A percentile compares a stretch with the other conserved stretches of the same genome.
Conservation (phyloP, 2,113 vertebrate species). For the Phoenicopterus ruber region DNA sequence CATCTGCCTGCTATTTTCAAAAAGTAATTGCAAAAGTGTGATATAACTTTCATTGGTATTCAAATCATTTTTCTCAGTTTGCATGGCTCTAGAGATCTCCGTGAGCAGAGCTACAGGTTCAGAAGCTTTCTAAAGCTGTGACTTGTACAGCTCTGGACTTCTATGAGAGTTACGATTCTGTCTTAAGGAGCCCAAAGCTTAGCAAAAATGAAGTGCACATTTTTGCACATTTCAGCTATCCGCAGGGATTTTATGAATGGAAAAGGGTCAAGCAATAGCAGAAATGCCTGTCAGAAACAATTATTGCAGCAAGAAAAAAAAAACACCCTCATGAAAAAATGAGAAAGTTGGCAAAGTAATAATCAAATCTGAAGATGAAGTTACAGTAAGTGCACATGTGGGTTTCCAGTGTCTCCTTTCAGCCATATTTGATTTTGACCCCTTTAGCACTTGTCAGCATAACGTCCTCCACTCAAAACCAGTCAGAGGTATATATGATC, state of each 20-base stretch:
- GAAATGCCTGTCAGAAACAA: background rate
- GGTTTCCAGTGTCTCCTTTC: background rate
- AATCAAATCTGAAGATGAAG: background rate
- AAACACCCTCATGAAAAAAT: background rate
- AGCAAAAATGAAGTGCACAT: background rate
- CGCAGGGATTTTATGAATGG: background rate
- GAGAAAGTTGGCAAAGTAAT: background rate
- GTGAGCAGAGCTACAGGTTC: background rate
- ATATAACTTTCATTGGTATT: background rate
- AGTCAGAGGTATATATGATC: background rate
- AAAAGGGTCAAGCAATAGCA: background rate
- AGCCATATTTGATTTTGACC: background rate
- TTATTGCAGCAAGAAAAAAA: background rate
- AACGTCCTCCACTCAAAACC: background rate
- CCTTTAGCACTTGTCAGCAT: background rate
- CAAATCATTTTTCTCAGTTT: background rate
- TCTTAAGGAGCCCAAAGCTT: background rate
- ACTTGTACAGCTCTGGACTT: background rate
- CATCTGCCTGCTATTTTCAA: background rate
- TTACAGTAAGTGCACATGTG: background rate
- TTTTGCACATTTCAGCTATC: background rate
- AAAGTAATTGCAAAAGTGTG: background rate
- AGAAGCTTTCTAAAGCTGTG: background rate
- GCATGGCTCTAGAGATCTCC: background rate
- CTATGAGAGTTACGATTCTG: background rate